These are phyloP conservation scores for Ctenomys sociabilis DNA, from an alignment of 2,113 vertebrate genomes.

Conservation along the genomic window DNA sequence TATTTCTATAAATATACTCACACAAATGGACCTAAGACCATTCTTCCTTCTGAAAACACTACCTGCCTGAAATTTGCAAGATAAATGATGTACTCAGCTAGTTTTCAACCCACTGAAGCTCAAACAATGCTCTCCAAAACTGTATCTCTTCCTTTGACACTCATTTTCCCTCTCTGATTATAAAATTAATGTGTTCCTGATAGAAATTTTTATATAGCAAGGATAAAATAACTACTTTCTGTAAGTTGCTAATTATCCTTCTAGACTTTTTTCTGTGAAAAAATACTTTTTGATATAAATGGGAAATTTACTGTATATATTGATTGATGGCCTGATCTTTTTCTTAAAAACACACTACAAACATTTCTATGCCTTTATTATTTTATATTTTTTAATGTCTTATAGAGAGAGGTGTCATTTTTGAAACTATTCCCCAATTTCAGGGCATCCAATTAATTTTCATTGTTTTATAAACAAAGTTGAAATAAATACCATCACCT, in stretches of 20 bases:
- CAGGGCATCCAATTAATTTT: constrained; percentile 28
- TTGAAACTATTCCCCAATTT: not conserved
- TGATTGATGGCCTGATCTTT: constrained; percentile 6
- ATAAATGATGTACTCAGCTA: constrained; percentile 3
- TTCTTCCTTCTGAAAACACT: constrained; percentile 65
- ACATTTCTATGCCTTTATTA: not conserved
- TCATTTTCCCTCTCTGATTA: not conserved
- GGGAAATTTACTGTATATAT: constrained; percentile 3
- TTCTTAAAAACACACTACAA: not conserved
- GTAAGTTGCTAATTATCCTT: constrained; percentile 29
- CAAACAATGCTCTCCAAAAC: not conserved
- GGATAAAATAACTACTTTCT: constrained; percentile 30
- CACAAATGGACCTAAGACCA: constrained; percentile 76
- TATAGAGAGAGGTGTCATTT: not conserved
- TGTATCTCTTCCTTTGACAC: constrained; percentile 25
- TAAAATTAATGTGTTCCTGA: constrained; percentile 29
- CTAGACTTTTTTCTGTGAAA: constrained; percentile 12
- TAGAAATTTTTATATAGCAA: constrained; percentile 38
- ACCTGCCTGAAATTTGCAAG: constrained; percentile 57
- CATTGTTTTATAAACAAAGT: constrained; percentile 20
- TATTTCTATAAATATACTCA: constrained; percentile 83
- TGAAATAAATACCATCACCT: constrained; percentile 22
- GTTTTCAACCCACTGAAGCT: not conserved
- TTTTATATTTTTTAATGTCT: not conserved
- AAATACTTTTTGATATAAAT: constrained; percentile 32